Percentiles rank a stretch among this genome's conserved stretches.
Evolutionary conservation across 2,797 vertebrate species (phyloP).

Genomic region (Macroramphosus scolopax): DNA sequence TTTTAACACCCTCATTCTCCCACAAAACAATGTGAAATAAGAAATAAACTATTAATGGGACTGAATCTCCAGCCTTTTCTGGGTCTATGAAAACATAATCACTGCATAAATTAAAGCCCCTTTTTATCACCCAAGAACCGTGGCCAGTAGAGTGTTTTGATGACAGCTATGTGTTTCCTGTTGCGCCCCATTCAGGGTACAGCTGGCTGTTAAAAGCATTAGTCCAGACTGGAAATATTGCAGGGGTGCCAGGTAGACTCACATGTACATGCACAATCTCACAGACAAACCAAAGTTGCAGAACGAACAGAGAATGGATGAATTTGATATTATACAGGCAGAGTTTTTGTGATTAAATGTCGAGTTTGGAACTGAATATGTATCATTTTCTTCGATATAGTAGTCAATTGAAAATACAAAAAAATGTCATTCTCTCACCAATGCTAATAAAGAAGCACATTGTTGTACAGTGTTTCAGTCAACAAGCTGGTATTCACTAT

Average conservation of each 20-base stretch:
- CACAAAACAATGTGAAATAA: slow-evolving; percentile 22
- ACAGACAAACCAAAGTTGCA: slow-evolving; percentile 30
- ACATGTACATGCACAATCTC: slow-evolving; percentile 43
- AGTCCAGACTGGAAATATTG: slow-evolving; percentile 66
- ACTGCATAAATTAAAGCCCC: slow-evolving; percentile 59
- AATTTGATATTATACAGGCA: slow-evolving; percentile 11
- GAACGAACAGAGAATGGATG: slow-evolving; percentile 21
- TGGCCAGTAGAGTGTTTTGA: slow-evolving; percentile 63
- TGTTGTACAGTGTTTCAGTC: background rate
- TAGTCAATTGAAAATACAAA: slow-evolving; percentile 4
- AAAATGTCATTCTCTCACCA: background rate
- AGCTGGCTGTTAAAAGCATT: slow-evolving; percentile 72
- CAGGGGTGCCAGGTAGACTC: slow-evolving; percentile 53
- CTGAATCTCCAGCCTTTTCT: slow-evolving; percentile 35
- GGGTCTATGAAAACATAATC: slow-evolving; percentile 65
- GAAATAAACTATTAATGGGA: slow-evolving; percentile 21
- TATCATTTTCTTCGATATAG: background rate
- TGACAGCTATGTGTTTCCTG: slow-evolving; percentile 74
- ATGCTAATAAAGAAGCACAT: background rate
- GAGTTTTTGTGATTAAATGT: slow-evolving; percentile 19
- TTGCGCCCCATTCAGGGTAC: slow-evolving; percentile 64
- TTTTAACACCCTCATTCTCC: slow-evolving; percentile 20
- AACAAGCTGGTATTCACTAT: too few species aligned
- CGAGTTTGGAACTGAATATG: background rate
- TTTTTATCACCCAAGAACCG: slow-evolving; percentile 51